Percentiles rank a stretch among this genome's conserved stretches.
phyloP scores from a whole-genome alignment of 2,888 invertebrate genomes.

The Drosophila suboccidentalis region DNA sequence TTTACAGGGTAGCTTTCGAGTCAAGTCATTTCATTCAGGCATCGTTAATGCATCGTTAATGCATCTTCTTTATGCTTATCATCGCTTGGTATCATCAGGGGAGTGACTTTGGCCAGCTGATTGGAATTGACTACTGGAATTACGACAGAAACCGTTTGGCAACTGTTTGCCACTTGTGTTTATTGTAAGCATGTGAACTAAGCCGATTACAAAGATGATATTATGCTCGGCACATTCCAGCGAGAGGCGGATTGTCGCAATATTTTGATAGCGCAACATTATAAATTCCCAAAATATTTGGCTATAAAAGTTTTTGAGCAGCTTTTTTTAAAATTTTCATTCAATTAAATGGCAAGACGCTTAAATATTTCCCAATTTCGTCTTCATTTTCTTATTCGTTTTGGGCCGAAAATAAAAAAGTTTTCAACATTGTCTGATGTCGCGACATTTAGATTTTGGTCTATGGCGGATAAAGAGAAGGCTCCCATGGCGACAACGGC shows the following conservation, averaged over 20 bases:
- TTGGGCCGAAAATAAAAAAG: conserved; percentile 39
- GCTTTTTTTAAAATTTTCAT: conserved; percentile 53
- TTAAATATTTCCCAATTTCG: conserved; percentile 50
- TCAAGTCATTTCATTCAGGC: conserved; percentile 6
- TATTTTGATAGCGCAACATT: conserved; percentile 69
- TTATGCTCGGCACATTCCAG: conserved; percentile 20
- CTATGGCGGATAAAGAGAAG: conserved; percentile 25
- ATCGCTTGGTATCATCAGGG: conserved; percentile 31
- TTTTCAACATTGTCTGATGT: conserved; percentile 41
- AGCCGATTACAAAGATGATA: conserved; percentile 60
- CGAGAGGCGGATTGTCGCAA: conserved; percentile 66
- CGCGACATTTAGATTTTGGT: conserved; percentile 49
- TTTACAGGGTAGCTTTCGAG: conserved; percentile 23
- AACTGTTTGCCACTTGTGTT: conserved; percentile 29
- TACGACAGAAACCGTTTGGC: conserved; percentile 51
- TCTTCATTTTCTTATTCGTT: conserved; percentile 25
- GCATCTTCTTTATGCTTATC: conserved; percentile 37
- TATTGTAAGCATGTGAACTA: conserved; percentile 50
- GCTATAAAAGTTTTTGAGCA: conserved; percentile 49
- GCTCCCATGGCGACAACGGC: conserved; percentile 40
- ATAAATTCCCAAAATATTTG: conserved; percentile 69
- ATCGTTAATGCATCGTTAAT: conserved; percentile 19
- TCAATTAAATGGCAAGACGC: conserved; percentile 61
- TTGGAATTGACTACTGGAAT: conserved; percentile 57
- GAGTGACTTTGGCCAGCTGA: conserved; percentile 22